Evolutionary conservation across 2,113 vertebrate species (phyloP), one percentile per base, ranked within the genome.

Genomic region (Microtus montanus): DNA sequence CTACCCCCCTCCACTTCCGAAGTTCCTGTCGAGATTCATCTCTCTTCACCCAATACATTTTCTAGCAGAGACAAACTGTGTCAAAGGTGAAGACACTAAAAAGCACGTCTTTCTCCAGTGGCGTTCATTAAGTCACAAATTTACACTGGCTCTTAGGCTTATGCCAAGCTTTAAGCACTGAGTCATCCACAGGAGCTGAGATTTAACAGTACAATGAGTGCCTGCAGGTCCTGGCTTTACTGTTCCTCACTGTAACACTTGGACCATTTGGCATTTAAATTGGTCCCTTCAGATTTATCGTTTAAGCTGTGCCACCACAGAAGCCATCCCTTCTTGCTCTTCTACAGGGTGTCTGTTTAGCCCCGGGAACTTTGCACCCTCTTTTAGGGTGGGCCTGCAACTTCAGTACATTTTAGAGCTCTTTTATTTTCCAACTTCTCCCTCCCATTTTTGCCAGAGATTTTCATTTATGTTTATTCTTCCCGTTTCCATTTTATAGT

Each of bases 401-500:
- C 44, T 79, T 92, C 44, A 26, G 79, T 22, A 19, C 88, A 49
- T 26, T 35, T 22, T 10, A 89, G 73, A 70, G 24, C 2, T 30
- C 52, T 80, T 66, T 89, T 91, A 63, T 12, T 91, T 85, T 84
- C 86, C 41, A 70, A 71, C 15, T 73, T 85, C 64, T 91, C 80
- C n/a, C 22, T 92, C 73, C 12, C 10, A 28, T 19, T 61, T 54
- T 90, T 83, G 47, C 54, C 33, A 83, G 47, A 88, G 84, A 89
- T 82, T 96, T 95, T 66, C 80, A 90, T 58, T 73, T 82, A 26
- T 75, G 66, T 91, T 85, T 96, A 87, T 88, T 82, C 38, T 80
- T 92, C 41, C 26, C 26, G 91, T 64, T 95, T 70, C 85, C 74
- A 94, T 63, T 85, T 94, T 80, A 63, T 41, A 84, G 75, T 77